Conservation (phyloP, 2,888 invertebrate genomes). For the Harpalus rufipes region DNA sequence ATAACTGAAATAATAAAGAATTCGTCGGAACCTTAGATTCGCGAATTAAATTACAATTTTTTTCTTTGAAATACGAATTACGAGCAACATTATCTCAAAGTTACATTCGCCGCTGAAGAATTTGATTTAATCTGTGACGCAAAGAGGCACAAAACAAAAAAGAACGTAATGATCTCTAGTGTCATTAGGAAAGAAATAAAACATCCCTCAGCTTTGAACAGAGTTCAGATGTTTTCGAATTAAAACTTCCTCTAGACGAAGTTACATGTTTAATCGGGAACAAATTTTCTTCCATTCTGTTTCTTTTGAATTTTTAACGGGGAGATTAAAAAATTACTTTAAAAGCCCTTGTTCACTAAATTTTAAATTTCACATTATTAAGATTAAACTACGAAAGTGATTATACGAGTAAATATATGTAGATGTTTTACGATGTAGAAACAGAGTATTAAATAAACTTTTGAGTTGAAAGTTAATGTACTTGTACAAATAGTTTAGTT, state of each 20-base stretch:
- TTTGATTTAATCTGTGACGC: slow-evolving; percentile 30
- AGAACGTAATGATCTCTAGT: slow-evolving; percentile 22
- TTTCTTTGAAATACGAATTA: slow-evolving; percentile 13
- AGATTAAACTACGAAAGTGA: too few species aligned
- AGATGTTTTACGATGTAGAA: background rate
- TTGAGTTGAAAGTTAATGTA: background rate
- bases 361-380: too few species aligned
- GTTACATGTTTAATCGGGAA: slow-evolving; percentile 5
- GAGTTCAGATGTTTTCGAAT: slow-evolving; percentile 14
- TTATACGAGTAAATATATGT: background rate
- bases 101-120: slow-evolving; percentile 13
- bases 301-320: too few species aligned
- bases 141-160: slow-evolving; percentile 33
- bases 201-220: slow-evolving; percentile 9
- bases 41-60: slow-evolving; percentile 23
- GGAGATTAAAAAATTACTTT: too few species aligned
- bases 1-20: slow-evolving; percentile 1
- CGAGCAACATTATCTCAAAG: slow-evolving; percentile 12
- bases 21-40: slow-evolving; percentile 12
- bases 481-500: slow-evolving; percentile 16
- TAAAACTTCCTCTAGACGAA: slow-evolving; percentile 15
- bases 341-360: too few species aligned
- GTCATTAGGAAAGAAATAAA: slow-evolving; percentile 35
- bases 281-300: background rate
- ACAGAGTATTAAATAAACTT: background rate